Percentiles rank a stretch among this genome's conserved stretches.
These are phyloP conservation scores for Nephrotoma guestfalica DNA, from an alignment of 2,888 invertebrate genomes.

Conservation along the genomic window DNA sequence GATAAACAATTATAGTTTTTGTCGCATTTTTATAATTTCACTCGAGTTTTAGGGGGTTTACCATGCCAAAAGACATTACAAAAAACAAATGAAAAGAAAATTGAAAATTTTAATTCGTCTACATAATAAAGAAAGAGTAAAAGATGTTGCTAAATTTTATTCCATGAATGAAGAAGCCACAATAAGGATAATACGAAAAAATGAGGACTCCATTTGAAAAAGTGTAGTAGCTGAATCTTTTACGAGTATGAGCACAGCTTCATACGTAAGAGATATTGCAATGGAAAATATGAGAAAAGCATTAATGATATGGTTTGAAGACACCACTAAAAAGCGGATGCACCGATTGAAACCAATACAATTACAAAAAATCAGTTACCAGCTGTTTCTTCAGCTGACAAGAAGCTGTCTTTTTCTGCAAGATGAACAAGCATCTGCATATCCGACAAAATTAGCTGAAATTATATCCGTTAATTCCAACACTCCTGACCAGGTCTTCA, in stretches of 20 bases:
- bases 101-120: slow-evolving; percentile 6
- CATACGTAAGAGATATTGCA: neutral
- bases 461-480: slow-evolving; percentile 6
- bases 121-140: slow-evolving; percentile 9
- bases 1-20: no score
- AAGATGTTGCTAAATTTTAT: slow-evolving; percentile 12
- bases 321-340: neutral
- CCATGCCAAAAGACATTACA: neutral
- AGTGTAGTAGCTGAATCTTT: neutral
- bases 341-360: neutral
- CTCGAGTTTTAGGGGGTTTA: no score
- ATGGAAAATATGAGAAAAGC: slow-evolving; percentile 6
- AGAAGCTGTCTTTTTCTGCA: neutral
- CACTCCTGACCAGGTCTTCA: no score
- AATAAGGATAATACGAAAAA: slow-evolving; percentile 12
- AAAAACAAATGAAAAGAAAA: no score
- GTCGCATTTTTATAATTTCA: no score
- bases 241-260: neutral
- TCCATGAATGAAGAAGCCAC: slow-evolving; percentile 10
- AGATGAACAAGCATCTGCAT: neutral
- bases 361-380: neutral
- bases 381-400: neutral
- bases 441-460: slow-evolving; percentile 5
- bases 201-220: slow-evolving; percentile 9
- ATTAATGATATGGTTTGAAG: neutral